Evolutionary conservation across 2,113 vertebrate species (phyloP).

Genomic region (Gymnocephalus cernua): DNA sequence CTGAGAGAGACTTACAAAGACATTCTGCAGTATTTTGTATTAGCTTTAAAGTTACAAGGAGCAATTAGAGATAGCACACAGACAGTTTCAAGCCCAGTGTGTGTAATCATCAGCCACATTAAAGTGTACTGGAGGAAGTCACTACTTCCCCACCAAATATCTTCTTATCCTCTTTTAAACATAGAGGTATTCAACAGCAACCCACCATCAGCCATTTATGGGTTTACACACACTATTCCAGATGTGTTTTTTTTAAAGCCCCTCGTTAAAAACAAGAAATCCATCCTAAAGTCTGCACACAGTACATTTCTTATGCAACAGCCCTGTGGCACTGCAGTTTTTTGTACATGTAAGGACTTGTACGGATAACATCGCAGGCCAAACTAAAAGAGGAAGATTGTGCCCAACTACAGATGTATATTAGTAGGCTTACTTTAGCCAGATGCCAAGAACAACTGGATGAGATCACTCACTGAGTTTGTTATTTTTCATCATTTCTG

Average conservation of each 20-base stretch:
- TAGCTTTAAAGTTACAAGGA: constrained; percentile 5
- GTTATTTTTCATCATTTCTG: constrained; percentile 55
- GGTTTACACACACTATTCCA: constrained; percentile 28
- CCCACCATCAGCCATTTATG: constrained; percentile 23
- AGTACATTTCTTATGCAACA: constrained; percentile 18
- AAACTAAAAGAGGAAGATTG: constrained; percentile 60
- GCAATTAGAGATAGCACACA: not conserved
- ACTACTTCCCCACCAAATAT: constrained; percentile 13
- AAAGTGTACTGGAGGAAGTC: not conserved
- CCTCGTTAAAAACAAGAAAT: constrained; percentile 23
- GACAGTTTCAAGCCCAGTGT: not conserved
- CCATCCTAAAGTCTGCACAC: constrained; percentile 8
- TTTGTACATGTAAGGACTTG: constrained; percentile 73
- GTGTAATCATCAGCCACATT: not conserved
- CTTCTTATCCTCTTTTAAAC: no score
- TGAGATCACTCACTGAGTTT: constrained; percentile 67
- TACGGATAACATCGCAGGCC: constrained; percentile 47
- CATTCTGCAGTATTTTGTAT: constrained; percentile 1
- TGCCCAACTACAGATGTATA: constrained; percentile 29
- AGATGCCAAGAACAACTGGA: constrained; percentile 59
- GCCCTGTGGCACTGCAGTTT: not conserved
- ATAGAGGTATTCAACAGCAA: not conserved
- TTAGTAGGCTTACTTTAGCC: constrained; percentile 64
- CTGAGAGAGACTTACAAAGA: not conserved
- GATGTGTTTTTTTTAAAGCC: not conserved